Evolutionary conservation across 2,888 invertebrate species (phyloP), one percentile per base, ranked within the genome.

Genomic region (Eumacrocentrus americanus): DNA sequence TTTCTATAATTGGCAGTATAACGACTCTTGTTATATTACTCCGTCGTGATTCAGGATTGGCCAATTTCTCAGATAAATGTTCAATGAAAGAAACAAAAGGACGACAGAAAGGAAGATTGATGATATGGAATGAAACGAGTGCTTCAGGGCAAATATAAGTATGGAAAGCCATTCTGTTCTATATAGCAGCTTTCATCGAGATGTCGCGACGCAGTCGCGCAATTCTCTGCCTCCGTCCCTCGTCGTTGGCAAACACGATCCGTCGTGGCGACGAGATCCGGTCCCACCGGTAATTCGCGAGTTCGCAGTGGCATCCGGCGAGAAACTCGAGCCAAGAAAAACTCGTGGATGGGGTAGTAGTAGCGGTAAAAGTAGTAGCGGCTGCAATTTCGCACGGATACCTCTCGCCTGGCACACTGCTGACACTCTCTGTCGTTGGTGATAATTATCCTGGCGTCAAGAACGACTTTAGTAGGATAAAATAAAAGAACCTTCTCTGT

Each of bases 271-370:
- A 48, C 29, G 25, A 58, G 58, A 58, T 40, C 37, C 44, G 46
- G 25, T 55, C 44, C 55, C 58, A 51, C 40, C 42, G 59, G 59
- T 57, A 58, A 50, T 58, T 58, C 54, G 50, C 54, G 48, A 52
- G 57, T 42, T 60, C 63, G 60, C 59, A 62, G 55, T 47, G 52
- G 56, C 58, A 50, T 35, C 55, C 52, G 58, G 29, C 25, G 44
- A 35, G 61, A 63, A 61, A 40, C 51, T 61, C 53, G 38, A 61
- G 55, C 44, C 53, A 55, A 50, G 44, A 55, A 60, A 61, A 61
- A 60, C 48, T 51, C 29, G 22, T 46, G 14, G 11, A 40, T 12
- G 50, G 57, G 29, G 46, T 1, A 38, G 52, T 14, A 46, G 60
- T 42, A 57, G 52, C 44, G 44, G 46, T 35, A 20, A 25, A 11